phyloP scores from a whole-genome alignment of 2,888 invertebrate genomes.

The Entomobrya multifasciata region DNA sequence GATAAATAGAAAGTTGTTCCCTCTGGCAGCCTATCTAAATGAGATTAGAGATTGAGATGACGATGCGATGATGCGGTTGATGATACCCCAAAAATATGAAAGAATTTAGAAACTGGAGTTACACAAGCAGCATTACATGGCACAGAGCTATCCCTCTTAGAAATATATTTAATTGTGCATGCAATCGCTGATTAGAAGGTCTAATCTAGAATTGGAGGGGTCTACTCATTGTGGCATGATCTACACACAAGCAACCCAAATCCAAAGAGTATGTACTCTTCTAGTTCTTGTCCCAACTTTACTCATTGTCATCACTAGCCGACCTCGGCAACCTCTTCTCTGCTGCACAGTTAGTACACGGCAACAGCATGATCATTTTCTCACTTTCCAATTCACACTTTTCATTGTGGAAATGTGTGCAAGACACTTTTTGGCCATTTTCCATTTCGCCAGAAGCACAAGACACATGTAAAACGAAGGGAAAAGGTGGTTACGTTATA shows the following conservation, averaged over 20 bases:
- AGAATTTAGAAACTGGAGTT: not conserved
- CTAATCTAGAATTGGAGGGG: no score
- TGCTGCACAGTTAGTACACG: no score
- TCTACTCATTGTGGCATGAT: no score
- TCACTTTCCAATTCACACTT: conserved; percentile 51
- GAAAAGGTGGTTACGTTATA: conserved; percentile 16
- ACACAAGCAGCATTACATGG: no score
- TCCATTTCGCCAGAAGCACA: conserved; percentile 43
- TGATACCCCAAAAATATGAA: conserved; percentile 15
- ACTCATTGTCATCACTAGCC: conserved; percentile 33
- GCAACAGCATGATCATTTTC: conserved; percentile 33
- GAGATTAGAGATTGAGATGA: conserved; percentile 10
- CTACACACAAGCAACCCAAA: no score
- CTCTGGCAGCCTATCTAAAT: not conserved
- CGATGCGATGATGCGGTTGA: not conserved
- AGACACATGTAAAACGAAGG: not conserved
- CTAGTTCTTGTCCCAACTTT: not conserved
- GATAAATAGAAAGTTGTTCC: not conserved
- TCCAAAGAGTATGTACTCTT: no score
- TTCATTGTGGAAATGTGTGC: conserved; percentile 36
- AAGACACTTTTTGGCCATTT: conserved; percentile 65
- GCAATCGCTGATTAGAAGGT: no score
- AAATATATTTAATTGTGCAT: no score
- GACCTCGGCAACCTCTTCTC: conserved; percentile 2
- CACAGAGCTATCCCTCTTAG: no score